Evolutionary conservation across 2,888 invertebrate genomes (phyloP).

Genomic region (Sinodicranocentrus sp.): DNA sequence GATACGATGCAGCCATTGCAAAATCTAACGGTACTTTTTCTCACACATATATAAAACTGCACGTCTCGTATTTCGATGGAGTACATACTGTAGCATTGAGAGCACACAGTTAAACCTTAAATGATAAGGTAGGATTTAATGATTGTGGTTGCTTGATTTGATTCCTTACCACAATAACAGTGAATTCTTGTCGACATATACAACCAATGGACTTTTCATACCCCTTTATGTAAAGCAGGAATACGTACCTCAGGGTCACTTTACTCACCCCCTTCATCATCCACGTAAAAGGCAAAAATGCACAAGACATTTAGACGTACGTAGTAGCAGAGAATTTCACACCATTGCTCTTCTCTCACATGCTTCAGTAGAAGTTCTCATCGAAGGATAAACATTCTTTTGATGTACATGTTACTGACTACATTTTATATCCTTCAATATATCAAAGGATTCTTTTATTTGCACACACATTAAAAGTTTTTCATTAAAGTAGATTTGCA

Average conservation of each 20-base stretch:
- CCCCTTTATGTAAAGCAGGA: neutral
- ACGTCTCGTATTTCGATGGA: constrained; percentile 8
- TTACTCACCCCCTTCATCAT: constrained; percentile 6
- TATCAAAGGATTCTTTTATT: too few species aligned
- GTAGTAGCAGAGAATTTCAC: too few species aligned
- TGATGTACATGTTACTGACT: too few species aligned
- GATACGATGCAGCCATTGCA: constrained; percentile 17
- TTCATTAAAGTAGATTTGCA: too few species aligned
- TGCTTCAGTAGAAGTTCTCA: neutral
- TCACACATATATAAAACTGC: neutral
- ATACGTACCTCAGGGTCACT: constrained; percentile 47
- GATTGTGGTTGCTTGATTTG: constrained; percentile 29
- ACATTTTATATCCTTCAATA: too few species aligned
- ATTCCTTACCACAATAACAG: constrained; percentile 43
- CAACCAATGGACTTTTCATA: constrained; percentile 7
- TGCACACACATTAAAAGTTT: too few species aligned
- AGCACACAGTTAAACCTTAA: neutral
- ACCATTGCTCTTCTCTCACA: too few species aligned
- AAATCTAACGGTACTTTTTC: constrained; percentile 58
- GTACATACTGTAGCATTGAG: neutral
- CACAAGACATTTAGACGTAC: neutral
- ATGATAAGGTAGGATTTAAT: neutral
- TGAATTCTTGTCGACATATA: constrained; percentile 29
- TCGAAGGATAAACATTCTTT: constrained; percentile 32
- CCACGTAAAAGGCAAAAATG: constrained; percentile 20